Evolutionary conservation across 35 echinoderm and acorn worm genomes (phyloP), one percentile per base, ranked within the genome.

Genomic region (Chiridota heheva): DNA sequence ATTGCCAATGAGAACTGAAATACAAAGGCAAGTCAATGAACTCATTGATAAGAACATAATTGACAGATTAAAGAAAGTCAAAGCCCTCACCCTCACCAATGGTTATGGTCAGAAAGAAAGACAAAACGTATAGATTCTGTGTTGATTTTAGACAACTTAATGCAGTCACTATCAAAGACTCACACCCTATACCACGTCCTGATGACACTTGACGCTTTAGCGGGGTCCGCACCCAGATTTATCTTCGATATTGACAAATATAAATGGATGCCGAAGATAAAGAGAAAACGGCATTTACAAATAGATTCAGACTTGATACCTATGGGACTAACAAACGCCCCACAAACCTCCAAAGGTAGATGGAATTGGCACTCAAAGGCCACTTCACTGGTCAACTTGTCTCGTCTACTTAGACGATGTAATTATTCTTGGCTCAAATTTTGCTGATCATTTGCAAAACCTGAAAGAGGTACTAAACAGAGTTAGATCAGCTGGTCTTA

Each of bases 271-370:
- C 36, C 25, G 26, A 27, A 34, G 67, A 34, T 42, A 71, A 38
- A 42, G 67, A 71, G 39, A 42, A 71, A 71, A 71, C 67, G 18
- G 67, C 67, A 15, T 71, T 71, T 37, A 71, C 6, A 12, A 71
- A 27, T 10, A 27, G 31, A 18, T 34, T 38, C 28, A 10, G 28
- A n/a, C 26, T 36, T 73, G 20, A 85, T 75, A 70, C 67, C 69
- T 6, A 78, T 86, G 32, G 66, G 72, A 45, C 71, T 86, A 0
- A 44, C 51, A 3, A 86, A 86, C 44, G 82, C 82, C 3, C 82
- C 69, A n/a, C 18, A 48, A 13, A 86, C 82, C n/a, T 86, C 67
- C 83, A 86, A 67, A 71, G 81, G 46, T 5, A 57, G 8, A 84
- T 73, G 67, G 67, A 84, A 57, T 44, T 7, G 2, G 81, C 73